These are phyloP conservation scores for Hemichromis elongatus DNA, from an alignment of 2,113 vertebrate genomes.

Conservation along the genomic window DNA sequence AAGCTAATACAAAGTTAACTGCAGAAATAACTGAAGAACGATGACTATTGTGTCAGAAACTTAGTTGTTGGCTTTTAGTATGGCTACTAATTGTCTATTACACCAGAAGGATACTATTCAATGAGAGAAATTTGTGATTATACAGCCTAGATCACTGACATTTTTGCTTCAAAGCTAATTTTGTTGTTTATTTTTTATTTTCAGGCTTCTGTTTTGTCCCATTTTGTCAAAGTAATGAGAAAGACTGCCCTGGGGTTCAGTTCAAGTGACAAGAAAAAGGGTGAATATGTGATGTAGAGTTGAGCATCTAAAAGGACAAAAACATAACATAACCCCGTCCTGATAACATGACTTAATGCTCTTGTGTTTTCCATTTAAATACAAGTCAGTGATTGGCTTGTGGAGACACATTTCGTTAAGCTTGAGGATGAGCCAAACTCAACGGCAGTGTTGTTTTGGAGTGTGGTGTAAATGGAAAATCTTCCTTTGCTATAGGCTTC, in stretches of 20 bases:
- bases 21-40: background rate
- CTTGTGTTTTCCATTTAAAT: slow-evolving; percentile 26
- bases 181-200: background rate
- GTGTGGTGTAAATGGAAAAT: background rate
- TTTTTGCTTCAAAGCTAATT: background rate
- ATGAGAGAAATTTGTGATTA: background rate
- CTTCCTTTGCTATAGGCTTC: background rate
- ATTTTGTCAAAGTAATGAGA: slow-evolving; percentile 10
- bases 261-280: background rate
- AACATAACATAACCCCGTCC: background rate
- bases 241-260: background rate
- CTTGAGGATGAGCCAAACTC: slow-evolving; percentile 1
- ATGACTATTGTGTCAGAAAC: background rate
- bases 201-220: background rate
- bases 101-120: background rate
- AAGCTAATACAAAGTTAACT: background rate
- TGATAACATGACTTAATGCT: background rate
- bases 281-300: background rate
- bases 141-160: background rate
- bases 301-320: background rate
- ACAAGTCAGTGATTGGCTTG: slow-evolving; percentile 20
- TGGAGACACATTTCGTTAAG: slow-evolving; percentile 7
- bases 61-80: background rate
- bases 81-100: background rate
- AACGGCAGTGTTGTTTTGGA: background rate